phyloP scores from a whole-genome alignment of 2,888 invertebrate genomes.

The Rotaria sp. region DNA sequence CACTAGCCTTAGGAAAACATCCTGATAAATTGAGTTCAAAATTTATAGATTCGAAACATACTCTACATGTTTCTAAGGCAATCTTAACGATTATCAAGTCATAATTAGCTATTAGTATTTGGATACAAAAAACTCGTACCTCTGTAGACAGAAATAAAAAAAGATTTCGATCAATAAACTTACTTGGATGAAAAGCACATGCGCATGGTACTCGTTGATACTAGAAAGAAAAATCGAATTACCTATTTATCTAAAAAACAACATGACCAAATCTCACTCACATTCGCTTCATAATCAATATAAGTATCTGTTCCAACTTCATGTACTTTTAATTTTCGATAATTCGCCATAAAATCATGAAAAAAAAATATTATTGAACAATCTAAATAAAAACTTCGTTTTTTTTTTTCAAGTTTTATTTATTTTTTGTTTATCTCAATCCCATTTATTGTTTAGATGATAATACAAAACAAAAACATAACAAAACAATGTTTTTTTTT shows the following conservation, averaged over 20 bases:
- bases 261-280: neutral
- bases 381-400: neutral
- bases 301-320: conserved; percentile 20
- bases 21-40: too few relatives aligned
- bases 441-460: neutral
- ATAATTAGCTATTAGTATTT: too few relatives aligned
- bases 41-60: too few relatives aligned
- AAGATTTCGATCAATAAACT: neutral
- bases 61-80: too few relatives aligned
- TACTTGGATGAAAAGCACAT: conserved; percentile 22
- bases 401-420: neutral
- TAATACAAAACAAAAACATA: neutral
- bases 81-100: too few relatives aligned
- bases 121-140: too few relatives aligned
- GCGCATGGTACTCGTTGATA: neutral
- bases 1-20: too few relatives aligned
- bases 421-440: neutral
- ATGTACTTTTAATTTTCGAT: conserved; percentile 16
- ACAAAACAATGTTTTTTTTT: neutral
- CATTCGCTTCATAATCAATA: neutral
- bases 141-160: too few relatives aligned
- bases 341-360: neutral
- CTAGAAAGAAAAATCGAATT: neutral
- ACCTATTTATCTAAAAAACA: neutral
- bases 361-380: neutral